These are phyloP conservation scores for Trissolcus basalis DNA, from an alignment of 1,140 invertebrate genomes.

Conservation along the genomic window DNA sequence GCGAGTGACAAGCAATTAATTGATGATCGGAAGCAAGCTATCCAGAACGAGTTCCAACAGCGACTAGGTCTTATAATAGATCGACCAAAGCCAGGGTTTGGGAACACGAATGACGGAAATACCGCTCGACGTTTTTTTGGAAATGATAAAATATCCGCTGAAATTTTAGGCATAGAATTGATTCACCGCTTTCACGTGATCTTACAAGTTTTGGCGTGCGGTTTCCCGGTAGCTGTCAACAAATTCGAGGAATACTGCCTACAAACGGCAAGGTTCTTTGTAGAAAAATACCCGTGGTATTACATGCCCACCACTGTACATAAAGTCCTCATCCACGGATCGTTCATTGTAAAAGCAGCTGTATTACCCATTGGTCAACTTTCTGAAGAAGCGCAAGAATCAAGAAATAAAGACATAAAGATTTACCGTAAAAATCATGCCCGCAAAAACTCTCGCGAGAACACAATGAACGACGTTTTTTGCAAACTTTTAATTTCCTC, in stretches of 20 bases:
- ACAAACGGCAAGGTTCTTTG: constrained; percentile 7
- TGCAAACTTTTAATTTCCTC: too few relatives aligned
- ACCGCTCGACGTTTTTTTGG: constrained; percentile 68
- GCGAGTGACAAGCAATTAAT: too few relatives aligned
- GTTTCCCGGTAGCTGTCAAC: not conserved
- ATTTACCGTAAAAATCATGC: too few relatives aligned
- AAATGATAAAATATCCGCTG: constrained; percentile 25
- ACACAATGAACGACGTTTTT: too few relatives aligned
- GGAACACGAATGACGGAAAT: constrained; percentile 69
- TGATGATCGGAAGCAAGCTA: constrained; percentile 1
- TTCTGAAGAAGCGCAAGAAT: not conserved
- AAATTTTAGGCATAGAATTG: not conserved
- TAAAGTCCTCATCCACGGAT: constrained; percentile 11
- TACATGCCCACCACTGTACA: constrained; percentile 12
- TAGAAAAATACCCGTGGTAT: constrained; percentile 9
- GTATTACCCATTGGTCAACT: not conserved
- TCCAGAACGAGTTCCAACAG: constrained; percentile 41
- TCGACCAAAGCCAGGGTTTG: constrained; percentile 63
- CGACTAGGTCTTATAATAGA: constrained; percentile 60
- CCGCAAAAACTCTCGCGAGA: too few relatives aligned
- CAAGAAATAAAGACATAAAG: too few relatives aligned
- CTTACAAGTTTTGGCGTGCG: not conserved
- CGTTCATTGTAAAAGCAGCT: not conserved
- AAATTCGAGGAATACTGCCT: not conserved
- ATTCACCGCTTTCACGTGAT: not conserved